phyloP scores from a whole-genome alignment of 2,888 invertebrate genomes.

The Linnaemya tessellans region DNA sequence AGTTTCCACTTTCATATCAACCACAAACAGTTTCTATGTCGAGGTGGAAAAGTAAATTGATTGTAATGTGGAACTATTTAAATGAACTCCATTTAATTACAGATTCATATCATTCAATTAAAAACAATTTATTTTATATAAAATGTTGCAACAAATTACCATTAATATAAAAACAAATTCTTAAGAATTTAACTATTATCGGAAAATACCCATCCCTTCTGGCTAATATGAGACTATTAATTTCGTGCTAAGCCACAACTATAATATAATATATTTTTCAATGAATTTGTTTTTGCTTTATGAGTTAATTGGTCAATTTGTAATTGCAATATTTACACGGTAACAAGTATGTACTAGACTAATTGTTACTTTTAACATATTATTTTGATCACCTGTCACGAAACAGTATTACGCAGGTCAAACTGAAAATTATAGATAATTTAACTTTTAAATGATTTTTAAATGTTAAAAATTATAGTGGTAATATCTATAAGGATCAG shows the following conservation, averaged over 20 bases:
- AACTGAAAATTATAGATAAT: background rate
- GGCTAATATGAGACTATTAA: conserved; percentile 5
- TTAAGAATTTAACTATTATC: conserved; percentile 23
- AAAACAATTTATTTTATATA: background rate
- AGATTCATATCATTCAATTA: conserved; percentile 22
- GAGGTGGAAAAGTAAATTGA: background rate
- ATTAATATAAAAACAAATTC: background rate
- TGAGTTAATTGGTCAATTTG: conserved; percentile 18
- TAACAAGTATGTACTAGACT: conserved; percentile 1
- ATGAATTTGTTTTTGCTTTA: conserved; percentile 17
- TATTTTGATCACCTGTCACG: background rate
- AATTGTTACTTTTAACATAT: background rate
- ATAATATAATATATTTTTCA: background rate
- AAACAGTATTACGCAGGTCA: background rate
- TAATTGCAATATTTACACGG: conserved; percentile 4
- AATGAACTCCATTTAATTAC: background rate
- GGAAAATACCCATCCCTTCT: conserved; percentile 30
- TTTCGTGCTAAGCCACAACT: conserved; percentile 25
- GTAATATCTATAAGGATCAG: no score
- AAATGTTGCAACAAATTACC: conserved; percentile 17
- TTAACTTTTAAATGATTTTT: background rate
- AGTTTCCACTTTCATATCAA: background rate
- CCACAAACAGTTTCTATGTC: background rate
- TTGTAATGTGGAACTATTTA: conserved; percentile 9
- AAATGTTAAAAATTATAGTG: background rate